These are phyloP conservation scores for Scyliorhinus canicula DNA, from an alignment of 2,797 vertebrate species.

Conservation along the genomic window DNA sequence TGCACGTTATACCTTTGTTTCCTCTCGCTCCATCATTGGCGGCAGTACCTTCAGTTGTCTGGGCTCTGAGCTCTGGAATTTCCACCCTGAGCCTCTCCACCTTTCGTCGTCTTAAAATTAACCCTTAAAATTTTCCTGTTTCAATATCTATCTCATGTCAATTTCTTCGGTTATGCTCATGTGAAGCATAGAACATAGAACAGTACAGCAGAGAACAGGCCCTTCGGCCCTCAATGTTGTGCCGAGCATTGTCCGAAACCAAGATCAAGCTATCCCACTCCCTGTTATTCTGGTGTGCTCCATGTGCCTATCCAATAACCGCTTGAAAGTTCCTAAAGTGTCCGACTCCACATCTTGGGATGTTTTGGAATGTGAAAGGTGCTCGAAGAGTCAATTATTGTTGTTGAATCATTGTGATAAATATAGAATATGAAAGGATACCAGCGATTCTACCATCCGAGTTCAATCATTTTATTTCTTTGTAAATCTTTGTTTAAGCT, in stretches of 20 bases:
- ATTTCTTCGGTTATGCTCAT: background rate
- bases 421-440: background rate
- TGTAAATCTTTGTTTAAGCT: too few species aligned
- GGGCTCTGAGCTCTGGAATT: background rate
- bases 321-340: too few species aligned
- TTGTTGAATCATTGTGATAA: background rate
- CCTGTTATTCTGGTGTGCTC: too few species aligned
- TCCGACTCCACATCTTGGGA: too few species aligned
- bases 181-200: too few species aligned
- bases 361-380: background rate
- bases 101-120: background rate
- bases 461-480: background rate
- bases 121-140: background rate
- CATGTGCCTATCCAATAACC: too few species aligned
- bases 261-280: too few species aligned
- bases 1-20: background rate
- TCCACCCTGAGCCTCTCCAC: background rate
- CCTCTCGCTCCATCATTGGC: background rate
- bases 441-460: background rate
- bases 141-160: background rate
- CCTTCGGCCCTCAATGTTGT: too few species aligned
- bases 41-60: background rate
- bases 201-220: too few species aligned
- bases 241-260: too few species aligned
- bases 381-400: background rate